A percentile compares a stretch with the other conserved stretches of the same genome.
phyloP scores from a whole-genome alignment of 2,888 invertebrate genomes.

The Seira musarum region DNA sequence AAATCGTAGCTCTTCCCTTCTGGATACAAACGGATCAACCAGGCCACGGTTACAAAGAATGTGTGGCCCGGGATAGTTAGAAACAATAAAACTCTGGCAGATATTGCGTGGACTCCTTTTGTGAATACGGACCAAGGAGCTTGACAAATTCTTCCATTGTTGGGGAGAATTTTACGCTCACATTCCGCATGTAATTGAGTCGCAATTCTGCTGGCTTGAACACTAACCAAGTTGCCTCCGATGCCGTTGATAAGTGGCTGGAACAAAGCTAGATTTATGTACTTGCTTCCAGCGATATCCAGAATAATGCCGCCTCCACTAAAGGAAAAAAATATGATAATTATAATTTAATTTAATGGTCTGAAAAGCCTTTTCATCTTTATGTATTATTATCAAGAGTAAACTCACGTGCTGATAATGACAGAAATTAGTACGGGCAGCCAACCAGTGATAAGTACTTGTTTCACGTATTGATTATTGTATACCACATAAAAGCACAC shows the following conservation, averaged over 20 bases:
- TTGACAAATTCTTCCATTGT: constrained; percentile 69
- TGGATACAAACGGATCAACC: constrained; percentile 38
- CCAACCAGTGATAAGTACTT: constrained; percentile 84
- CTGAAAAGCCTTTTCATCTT: too few species aligned
- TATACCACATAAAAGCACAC: constrained; percentile 83
- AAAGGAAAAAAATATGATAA: too few species aligned
- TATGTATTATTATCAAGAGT: too few species aligned
- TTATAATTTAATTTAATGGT: too few species aligned
- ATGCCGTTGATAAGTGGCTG: constrained; percentile 88
- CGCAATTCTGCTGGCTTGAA: constrained; percentile 83
- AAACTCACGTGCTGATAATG: constrained; percentile 78
- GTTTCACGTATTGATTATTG: constrained; percentile 80
- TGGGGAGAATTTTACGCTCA: constrained; percentile 78
- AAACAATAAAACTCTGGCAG: constrained; percentile 72
- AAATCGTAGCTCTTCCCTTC: constrained; percentile 51
- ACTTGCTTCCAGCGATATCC: constrained; percentile 80
- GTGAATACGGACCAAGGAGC: constrained; percentile 70
- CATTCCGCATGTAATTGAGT: constrained; percentile 81
- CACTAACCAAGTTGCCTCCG: constrained; percentile 86
- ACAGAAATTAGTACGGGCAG: constrained; percentile 82
- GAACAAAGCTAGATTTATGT: constrained; percentile 82
- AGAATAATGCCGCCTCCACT: constrained; percentile 83
- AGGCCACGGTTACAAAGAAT: constrained; percentile 65
- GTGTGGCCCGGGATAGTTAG: constrained; percentile 67
- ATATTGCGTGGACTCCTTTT: constrained; percentile 72